Conservation (phyloP, 2,797 vertebrate genomes). For the Geotria australis region DNA sequence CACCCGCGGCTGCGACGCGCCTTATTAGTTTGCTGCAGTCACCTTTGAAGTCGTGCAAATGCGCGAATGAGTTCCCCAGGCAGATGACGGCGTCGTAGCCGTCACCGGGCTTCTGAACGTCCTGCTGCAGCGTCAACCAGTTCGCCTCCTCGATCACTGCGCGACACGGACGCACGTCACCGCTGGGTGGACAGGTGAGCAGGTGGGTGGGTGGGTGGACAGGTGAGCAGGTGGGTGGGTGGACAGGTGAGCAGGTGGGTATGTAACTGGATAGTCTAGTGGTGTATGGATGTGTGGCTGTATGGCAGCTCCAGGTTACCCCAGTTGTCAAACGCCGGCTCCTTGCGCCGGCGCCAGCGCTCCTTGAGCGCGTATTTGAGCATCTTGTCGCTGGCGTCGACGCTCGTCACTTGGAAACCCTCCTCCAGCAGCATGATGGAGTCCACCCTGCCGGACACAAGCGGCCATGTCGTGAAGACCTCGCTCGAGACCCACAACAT, state of each 20-base stretch:
- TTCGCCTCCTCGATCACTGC: conserved; percentile 89
- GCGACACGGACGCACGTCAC: too few relatives aligned
- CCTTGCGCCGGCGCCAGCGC: conserved; percentile 64
- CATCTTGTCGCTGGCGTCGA: conserved; percentile 98
- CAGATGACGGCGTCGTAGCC: conserved; percentile 87
- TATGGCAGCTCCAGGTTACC: conserved; percentile 22
- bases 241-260: too few relatives aligned
- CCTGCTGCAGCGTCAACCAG: conserved; percentile 56
- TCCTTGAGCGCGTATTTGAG: conserved; percentile 75
- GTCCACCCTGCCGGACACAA: conserved; percentile 30
- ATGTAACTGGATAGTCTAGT: too few relatives aligned
- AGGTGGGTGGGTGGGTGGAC: too few relatives aligned
- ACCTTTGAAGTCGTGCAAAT: conserved; percentile 91
- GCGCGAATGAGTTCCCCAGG: conserved; percentile 83
- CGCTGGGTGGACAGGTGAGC: too few relatives aligned
- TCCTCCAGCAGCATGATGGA: conserved; percentile 93
- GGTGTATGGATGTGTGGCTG: too few relatives aligned
- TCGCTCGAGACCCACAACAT: too few relatives aligned
- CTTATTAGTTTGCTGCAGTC: too few relatives aligned
- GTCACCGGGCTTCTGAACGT: conserved; percentile 31
- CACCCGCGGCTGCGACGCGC: too few relatives aligned
- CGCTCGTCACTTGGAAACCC: conserved; percentile 48
- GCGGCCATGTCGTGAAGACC: too few relatives aligned
- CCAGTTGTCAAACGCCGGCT: conserved; percentile 59
- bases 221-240: too few relatives aligned